phyloP scores from a whole-genome alignment of 2,797 vertebrate genomes.

The Hybognathus amarus region DNA sequence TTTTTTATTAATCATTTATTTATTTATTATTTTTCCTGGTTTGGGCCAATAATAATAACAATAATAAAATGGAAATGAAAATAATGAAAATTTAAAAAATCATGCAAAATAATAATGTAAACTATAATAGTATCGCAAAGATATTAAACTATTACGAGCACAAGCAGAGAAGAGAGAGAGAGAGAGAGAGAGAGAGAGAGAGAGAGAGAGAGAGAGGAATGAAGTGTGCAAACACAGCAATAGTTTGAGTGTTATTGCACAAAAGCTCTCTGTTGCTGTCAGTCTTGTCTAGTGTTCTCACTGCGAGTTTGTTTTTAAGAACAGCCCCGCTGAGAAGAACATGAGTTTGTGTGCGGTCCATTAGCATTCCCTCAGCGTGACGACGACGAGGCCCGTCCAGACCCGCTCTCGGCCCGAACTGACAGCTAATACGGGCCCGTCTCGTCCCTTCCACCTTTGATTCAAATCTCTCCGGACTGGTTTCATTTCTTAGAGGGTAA shows the following conservation, averaged over 20 bases:
- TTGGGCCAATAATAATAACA: neutral
- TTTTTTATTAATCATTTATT: too few species aligned
- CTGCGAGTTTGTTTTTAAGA: neutral
- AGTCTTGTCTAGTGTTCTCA: neutral
- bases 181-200: neutral
- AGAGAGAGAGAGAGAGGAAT: neutral
- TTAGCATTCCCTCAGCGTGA: conserved; percentile 41
- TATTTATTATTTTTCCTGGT: neutral
- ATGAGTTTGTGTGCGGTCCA: conserved; percentile 13
- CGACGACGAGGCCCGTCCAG: neutral
- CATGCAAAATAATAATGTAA: neutral
- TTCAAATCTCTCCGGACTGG: conserved; percentile 35
- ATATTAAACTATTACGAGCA: neutral
- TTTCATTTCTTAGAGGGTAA: conserved; percentile 50
- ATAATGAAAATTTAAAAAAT: neutral
- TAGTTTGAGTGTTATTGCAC: neutral
- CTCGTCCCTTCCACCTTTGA: conserved; percentile 3
- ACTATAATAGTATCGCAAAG: neutral
- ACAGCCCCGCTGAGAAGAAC: conserved; percentile 2
- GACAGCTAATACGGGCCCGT: conserved; percentile 30
- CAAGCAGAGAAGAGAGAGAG: neutral
- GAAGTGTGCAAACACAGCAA: neutral
- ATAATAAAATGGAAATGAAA: neutral
- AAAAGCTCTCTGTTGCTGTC: conserved; percentile 24
- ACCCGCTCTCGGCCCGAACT: conserved; percentile 4